Percentiles rank a stretch among this genome's conserved stretches.
phyloP scores from a whole-genome alignment of 2,797 vertebrate genomes.

The Phoxinus dragarum region DNA sequence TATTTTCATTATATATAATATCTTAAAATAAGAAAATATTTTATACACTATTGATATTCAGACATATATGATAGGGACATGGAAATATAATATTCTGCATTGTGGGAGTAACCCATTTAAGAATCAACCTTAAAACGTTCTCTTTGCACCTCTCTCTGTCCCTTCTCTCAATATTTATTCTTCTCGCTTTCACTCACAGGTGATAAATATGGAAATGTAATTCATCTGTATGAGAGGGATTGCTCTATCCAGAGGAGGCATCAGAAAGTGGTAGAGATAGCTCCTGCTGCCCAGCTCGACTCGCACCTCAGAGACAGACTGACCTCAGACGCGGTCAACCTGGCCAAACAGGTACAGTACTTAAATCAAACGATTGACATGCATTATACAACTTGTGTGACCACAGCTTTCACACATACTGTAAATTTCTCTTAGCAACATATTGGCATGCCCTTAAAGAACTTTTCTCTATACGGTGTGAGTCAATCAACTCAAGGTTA shows the following conservation, averaged over 20 bases:
- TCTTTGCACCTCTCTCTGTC: not conserved
- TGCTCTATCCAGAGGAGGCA: conserved; percentile 94
- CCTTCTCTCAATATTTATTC: conserved; percentile 2
- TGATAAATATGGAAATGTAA: conserved; percentile 90
- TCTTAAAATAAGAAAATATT: not conserved
- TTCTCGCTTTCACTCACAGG: conserved; percentile 71
- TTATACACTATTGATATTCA: not conserved
- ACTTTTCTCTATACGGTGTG: conserved; percentile 3
- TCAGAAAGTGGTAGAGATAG: conserved; percentile 95
- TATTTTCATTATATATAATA: not conserved
- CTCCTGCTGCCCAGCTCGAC: conserved; percentile 86
- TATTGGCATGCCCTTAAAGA: conserved; percentile 3
- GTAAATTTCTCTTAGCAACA: not conserved
- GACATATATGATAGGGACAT: not conserved
- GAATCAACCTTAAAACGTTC: not conserved
- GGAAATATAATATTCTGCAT: not conserved
- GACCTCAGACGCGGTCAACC: conserved; percentile 85
- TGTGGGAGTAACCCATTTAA: not conserved
- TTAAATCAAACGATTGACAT: not conserved
- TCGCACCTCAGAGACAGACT: conserved; percentile 85
- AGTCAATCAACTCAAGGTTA: conserved; percentile 40
- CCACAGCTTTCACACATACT: conserved; percentile 1
- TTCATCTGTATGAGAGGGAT: conserved; percentile 93
- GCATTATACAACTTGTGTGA: not conserved
- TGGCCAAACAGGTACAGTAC: conserved; percentile 85